A percentile compares a stretch with the other conserved stretches of the same genome.
These are phyloP conservation scores for Hephaestus fuliginosus DNA, from an alignment of 2,797 vertebrate species.

Conservation along the genomic window DNA sequence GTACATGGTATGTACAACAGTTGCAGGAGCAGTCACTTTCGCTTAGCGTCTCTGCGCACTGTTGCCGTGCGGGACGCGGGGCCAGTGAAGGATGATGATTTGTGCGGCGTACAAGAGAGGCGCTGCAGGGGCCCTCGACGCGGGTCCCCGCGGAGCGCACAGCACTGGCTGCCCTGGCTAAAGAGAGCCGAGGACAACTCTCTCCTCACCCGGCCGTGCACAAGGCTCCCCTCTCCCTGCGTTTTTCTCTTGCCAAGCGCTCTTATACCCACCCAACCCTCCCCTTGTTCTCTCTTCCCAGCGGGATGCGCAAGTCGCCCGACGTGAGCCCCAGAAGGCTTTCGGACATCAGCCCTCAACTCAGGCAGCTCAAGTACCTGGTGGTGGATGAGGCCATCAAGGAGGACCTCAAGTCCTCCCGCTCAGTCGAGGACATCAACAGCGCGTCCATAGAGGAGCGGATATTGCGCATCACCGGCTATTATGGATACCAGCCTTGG, in stretches of 20 bases:
- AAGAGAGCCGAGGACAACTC: conserved; percentile 19
- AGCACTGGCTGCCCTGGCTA: conserved; percentile 25
- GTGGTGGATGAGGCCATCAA: conserved; percentile 96
- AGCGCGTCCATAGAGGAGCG: conserved; percentile 94
- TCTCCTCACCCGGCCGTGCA: no score
- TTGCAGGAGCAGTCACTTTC: conserved; percentile 78
- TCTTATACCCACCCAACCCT: conserved; percentile 15
- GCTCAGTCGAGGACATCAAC: conserved; percentile 95
- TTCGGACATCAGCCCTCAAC: conserved; percentile 98
- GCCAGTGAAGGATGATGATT: conserved; percentile 80
- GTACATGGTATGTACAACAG: conserved; percentile 45
- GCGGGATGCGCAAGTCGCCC: conserved; percentile 94
- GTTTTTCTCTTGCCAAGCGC: background rate
- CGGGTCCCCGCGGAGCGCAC: conserved; percentile 35
- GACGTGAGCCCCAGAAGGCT: conserved; percentile 96
- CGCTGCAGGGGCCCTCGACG: conserved; percentile 56
- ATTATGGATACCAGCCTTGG: conserved; percentile 97
- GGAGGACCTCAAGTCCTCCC: conserved; percentile 95
- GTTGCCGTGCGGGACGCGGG: conserved; percentile 60
- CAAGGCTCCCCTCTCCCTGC: background rate
- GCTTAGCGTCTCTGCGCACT: conserved; percentile 74
- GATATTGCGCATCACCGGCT: conserved; percentile 95
- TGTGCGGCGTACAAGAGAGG: conserved; percentile 61
- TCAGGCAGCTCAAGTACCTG: conserved; percentile 95
- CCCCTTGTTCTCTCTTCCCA: conserved; percentile 74